Percentiles rank a stretch among this genome's conserved stretches.
phyloP scores from a whole-genome alignment of 2,797 vertebrate species.

The Bradypodion pumilum region DNA sequence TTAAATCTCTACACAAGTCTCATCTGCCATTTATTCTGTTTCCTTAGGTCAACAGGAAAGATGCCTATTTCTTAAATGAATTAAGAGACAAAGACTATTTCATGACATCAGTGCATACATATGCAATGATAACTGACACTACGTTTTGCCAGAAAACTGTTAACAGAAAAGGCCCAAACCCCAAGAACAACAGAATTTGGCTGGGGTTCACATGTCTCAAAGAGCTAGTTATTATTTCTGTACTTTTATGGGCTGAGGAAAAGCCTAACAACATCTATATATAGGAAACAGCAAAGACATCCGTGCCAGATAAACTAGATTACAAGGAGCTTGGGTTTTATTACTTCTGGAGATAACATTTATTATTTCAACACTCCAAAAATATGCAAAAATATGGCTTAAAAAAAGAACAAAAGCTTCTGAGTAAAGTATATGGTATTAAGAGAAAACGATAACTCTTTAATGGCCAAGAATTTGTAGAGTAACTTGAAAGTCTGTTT shows the following conservation, averaged over 20 bases:
- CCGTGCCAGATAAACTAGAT: conserved; percentile 18
- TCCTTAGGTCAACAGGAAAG: conserved; percentile 24
- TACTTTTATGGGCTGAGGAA: background rate
- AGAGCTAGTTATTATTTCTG: conserved; percentile 38
- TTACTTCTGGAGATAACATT: background rate
- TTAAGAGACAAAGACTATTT: conserved; percentile 13
- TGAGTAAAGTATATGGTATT: conserved; percentile 12
- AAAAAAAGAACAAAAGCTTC: conserved; percentile 30
- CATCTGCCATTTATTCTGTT: conserved; percentile 27
- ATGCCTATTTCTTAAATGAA: conserved; percentile 34
- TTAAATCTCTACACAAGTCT: background rate
- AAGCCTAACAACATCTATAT: conserved; percentile 26
- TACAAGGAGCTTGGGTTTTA: background rate
- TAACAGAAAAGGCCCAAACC: conserved; percentile 17
- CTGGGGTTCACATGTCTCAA: conserved; percentile 37
- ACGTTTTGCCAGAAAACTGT: conserved; percentile 36
- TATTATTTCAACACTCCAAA: conserved; percentile 24
- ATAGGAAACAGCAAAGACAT: conserved; percentile 19
- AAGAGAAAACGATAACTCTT: background rate
- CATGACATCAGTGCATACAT: conserved; percentile 40
- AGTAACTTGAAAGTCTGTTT: background rate
- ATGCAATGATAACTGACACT: conserved; percentile 18
- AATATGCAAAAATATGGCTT: accelerated
- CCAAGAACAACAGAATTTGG: conserved; percentile 28
- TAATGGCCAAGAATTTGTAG: background rate